Percentiles rank a stretch among this genome's conserved stretches.
These are phyloP conservation scores for Hypocryptadius cinnamomeus DNA, from an alignment of 2,113 vertebrate species.

Conservation along the genomic window DNA sequence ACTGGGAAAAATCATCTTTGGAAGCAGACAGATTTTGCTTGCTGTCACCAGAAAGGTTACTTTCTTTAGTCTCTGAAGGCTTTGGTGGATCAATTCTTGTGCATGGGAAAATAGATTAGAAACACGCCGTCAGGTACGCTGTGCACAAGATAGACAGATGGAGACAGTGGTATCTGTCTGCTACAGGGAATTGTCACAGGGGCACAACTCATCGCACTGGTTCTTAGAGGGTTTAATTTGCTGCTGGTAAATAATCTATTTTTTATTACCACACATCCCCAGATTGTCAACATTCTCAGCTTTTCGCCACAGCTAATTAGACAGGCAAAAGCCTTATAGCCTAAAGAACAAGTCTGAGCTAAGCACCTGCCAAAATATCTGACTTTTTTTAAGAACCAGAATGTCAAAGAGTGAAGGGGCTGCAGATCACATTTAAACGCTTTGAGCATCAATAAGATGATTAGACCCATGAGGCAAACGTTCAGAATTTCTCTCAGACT, in stretches of 20 bases:
- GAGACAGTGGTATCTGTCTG: slow-evolving; percentile 37
- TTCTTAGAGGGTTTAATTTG: slow-evolving; percentile 61
- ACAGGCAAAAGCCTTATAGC: slow-evolving; percentile 62
- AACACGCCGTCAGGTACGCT: slow-evolving; percentile 22
- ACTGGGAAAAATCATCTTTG: not conserved
- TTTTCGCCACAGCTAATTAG: slow-evolving; percentile 69
- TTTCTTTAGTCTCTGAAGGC: slow-evolving; percentile 18
- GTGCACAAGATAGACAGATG: slow-evolving; percentile 34
- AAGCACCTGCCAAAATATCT: slow-evolving; percentile 63
- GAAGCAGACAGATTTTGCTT: not conserved
- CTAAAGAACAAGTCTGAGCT: slow-evolving; percentile 55
- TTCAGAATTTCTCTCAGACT: slow-evolving; percentile 60
- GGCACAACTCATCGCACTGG: slow-evolving; percentile 41
- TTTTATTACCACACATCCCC: slow-evolving; percentile 59
- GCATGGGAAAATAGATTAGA: slow-evolving; percentile 43
- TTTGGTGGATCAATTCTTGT: slow-evolving; percentile 43
- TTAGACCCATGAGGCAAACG: slow-evolving; percentile 59
- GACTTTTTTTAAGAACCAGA: slow-evolving; percentile 54
- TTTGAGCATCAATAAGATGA: slow-evolving; percentile 62
- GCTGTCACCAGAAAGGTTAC: slow-evolving; percentile 35
- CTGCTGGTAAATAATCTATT: slow-evolving; percentile 62
- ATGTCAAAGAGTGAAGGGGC: slow-evolving; percentile 60
- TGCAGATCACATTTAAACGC: slow-evolving; percentile 64
- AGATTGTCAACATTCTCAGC: slow-evolving; percentile 60
- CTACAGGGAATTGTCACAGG: slow-evolving; percentile 33